Percentiles rank a stretch among this genome's conserved stretches.
phyloP scores from a whole-genome alignment of 2,888 invertebrate genomes.

The Hyposoter dolosus region DNA sequence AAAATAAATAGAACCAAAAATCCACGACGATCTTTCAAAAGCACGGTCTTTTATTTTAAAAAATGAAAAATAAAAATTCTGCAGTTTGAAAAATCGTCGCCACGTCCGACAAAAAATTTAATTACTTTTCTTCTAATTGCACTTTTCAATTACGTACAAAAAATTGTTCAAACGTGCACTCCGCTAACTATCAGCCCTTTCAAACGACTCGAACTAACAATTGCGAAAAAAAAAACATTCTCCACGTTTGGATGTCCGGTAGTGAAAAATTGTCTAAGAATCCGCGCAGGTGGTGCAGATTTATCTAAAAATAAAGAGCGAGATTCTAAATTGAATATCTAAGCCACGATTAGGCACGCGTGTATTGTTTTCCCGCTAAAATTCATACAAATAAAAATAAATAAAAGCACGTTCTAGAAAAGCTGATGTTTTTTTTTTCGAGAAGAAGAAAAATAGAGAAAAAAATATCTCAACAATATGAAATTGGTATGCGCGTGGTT shows the following conservation, averaged over 20 bases:
- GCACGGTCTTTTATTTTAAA: too few species aligned
- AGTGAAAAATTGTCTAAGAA: background rate
- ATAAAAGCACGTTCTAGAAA: background rate
- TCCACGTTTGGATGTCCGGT: background rate
- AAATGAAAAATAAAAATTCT: too few species aligned
- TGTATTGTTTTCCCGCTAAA: background rate
- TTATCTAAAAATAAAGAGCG: background rate
- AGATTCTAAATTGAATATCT: background rate
- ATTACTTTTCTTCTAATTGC: too few species aligned
- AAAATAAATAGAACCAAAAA: background rate
- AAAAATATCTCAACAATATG: background rate
- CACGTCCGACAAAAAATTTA: too few species aligned
- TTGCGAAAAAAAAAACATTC: background rate
- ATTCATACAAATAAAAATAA: background rate
- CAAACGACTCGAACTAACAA: background rate
- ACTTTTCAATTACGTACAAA: too few species aligned
- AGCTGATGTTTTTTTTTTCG: background rate
- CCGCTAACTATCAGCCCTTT: background rate
- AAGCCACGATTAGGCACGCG: background rate
- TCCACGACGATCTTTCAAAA: background rate
- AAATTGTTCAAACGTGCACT: background rate
- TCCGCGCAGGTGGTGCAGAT: background rate
- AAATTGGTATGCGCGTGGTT: constrained; percentile 23
- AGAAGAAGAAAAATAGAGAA: background rate
- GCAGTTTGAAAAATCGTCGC: too few species aligned